A percentile compares a stretch with the other conserved stretches of the same genome.
Evolutionary conservation across 2,113 vertebrate genomes (phyloP).

Genomic region (Pseudonaja textilis): DNA sequence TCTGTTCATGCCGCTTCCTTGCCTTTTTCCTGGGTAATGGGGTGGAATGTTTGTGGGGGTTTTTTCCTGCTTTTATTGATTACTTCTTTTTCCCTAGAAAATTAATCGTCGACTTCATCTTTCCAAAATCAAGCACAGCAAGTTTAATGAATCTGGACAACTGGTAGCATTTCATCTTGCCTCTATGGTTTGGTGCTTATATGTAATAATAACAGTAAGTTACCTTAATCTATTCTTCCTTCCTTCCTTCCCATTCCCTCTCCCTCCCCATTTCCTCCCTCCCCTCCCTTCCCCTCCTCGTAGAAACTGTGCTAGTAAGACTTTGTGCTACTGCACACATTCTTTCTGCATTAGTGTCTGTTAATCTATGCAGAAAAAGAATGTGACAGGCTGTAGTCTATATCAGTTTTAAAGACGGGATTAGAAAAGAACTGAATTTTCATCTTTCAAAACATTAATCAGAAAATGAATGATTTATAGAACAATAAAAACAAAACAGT

Average conservation of each 20-base stretch:
- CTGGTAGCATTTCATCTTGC: constrained; percentile 91
- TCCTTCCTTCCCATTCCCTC: not conserved
- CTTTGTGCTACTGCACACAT: fast-evolving
- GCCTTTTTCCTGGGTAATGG: not conserved
- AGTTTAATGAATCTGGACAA: constrained; percentile 97
- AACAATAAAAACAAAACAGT: not conserved
- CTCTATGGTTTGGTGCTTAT: constrained; percentile 89
- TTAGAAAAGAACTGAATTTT: not conserved
- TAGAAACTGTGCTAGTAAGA: not conserved
- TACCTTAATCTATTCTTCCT: not conserved
- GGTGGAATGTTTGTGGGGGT: not conserved
- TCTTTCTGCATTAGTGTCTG: not conserved
- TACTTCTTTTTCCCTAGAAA: constrained; percentile 75
- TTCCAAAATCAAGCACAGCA: constrained; percentile 96
- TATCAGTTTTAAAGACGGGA: not conserved
- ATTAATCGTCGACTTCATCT: constrained; percentile 96
- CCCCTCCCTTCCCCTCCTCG: too few species aligned
- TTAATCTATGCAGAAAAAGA: not conserved
- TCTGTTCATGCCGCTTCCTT: not conserved
- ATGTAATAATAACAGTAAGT: constrained; percentile 86
- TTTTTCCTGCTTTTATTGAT: not conserved
- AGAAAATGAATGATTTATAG: not conserved
- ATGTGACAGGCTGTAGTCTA: not conserved
- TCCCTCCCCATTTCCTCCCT: not conserved
- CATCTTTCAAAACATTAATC: not conserved